Evolutionary conservation across 2,888 invertebrate species (phyloP).

Genomic region (Nemurella pictetii): DNA sequence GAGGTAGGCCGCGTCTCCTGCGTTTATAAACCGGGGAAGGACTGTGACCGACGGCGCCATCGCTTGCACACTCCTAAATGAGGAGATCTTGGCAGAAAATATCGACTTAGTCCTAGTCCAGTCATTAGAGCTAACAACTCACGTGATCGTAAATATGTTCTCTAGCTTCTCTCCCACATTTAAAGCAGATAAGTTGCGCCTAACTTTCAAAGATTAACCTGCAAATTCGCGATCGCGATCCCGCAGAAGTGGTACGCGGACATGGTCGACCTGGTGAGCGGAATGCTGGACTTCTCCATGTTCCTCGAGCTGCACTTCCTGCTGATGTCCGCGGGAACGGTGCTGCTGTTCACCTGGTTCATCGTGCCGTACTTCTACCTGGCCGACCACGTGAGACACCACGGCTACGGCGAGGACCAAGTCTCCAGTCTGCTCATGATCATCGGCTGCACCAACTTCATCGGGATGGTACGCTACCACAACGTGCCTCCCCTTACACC

Average conservation of each 20-base stretch:
- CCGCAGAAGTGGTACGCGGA: slow-evolving; percentile 73
- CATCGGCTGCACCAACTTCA: slow-evolving; percentile 86
- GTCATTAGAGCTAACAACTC: no score
- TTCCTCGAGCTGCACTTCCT: slow-evolving; percentile 78
- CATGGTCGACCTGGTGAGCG: slow-evolving; percentile 65
- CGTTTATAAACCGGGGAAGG: no score
- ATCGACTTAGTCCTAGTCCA: no score
- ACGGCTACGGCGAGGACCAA: slow-evolving; percentile 70
- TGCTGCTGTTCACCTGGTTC: slow-evolving; percentile 89
- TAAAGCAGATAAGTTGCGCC: no score
- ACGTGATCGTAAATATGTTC: no score
- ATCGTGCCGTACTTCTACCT: slow-evolving; percentile 95
- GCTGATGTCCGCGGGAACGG: slow-evolving; percentile 80
- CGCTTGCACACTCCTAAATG: no score
- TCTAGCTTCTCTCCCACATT: no score
- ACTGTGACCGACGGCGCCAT: no score
- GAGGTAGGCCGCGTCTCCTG: slow-evolving; percentile 58
- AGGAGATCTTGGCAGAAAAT: no score
- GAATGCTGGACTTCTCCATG: slow-evolving; percentile 78
- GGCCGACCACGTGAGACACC: slow-evolving; percentile 77
- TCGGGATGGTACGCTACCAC: slow-evolving; percentile 71
- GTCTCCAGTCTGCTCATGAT: slow-evolving; percentile 81
- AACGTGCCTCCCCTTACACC: no score
- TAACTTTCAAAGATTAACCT: not conserved
- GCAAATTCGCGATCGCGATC: no score